Conservation (phyloP, 2,888 invertebrate species). For the Diarsia rubi region DNA sequence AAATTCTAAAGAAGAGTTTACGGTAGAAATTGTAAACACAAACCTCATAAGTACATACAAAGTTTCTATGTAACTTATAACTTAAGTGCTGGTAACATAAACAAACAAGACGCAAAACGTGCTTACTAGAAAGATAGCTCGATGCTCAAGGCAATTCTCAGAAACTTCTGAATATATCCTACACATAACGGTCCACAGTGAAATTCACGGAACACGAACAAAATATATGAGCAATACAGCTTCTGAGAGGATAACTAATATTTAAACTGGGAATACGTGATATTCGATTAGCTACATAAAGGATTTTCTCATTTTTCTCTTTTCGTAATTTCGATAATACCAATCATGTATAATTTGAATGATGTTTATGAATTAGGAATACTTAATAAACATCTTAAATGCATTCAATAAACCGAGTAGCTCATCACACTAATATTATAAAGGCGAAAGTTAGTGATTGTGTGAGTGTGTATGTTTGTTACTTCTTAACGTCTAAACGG, state of each 20-base stretch:
- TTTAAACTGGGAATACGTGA: neutral
- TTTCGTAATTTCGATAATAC: no score
- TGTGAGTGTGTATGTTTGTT: no score
- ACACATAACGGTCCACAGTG: neutral
- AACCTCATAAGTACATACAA: conserved; percentile 8
- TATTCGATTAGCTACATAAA: neutral
- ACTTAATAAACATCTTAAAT: no score
- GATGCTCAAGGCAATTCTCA: conserved; percentile 30
- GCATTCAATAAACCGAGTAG: no score
- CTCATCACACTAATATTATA: no score
- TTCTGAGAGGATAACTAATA: neutral
- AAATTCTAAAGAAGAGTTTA: neutral
- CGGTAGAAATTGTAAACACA: neutral
- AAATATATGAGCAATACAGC: neutral
- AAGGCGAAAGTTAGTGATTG: no score
- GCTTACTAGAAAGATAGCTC: conserved; percentile 6
- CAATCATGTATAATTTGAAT: no score
- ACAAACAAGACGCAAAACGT: conserved; percentile 21
- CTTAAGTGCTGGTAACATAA: neutral
- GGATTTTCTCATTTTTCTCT: no score
- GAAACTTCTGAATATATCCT: conserved; percentile 49
- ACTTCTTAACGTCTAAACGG: no score
- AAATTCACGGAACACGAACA: conserved; percentile 11
- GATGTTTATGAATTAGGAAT: no score
- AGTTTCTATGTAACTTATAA: conserved; percentile 6